Evolutionary conservation across 2,888 invertebrate genomes (phyloP).

Genomic region (Syrphus vitripennis): DNA sequence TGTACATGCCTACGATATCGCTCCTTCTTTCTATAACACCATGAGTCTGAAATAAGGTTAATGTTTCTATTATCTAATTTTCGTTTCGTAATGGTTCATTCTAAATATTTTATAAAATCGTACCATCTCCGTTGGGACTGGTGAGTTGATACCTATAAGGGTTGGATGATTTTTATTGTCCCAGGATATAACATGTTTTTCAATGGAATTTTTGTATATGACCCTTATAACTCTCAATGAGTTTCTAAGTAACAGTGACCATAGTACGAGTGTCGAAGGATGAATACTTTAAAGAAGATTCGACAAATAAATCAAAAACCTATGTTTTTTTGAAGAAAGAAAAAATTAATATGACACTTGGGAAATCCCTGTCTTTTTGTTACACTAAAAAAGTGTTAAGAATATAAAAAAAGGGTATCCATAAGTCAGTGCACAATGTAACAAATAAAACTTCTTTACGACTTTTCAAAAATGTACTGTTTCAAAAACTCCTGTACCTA

Average conservation of each 20-base stretch:
- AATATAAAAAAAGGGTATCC: no score
- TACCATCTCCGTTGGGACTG: neutral
- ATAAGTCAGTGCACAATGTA: no score
- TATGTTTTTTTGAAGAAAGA: no score
- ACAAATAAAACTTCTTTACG: no score
- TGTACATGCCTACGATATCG: neutral
- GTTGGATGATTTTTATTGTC: neutral
- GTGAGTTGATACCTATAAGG: neutral
- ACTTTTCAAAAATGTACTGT: no score
- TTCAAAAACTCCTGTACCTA: no score
- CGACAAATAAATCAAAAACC: neutral
- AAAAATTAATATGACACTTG: no score
- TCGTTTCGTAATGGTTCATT: neutral
- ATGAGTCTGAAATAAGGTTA: neutral
- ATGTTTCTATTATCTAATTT: conserved; percentile 10
- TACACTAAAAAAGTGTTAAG: no score
- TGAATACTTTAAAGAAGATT: neutral
- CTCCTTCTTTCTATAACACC: neutral
- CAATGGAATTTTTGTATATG: neutral
- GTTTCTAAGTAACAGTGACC: neutral
- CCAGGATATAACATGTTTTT: neutral
- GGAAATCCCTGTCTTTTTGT: no score
- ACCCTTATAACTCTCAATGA: neutral
- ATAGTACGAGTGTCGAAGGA: neutral
- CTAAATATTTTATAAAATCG: neutral